Base-by-base conservation (phyloP, 2,797 vertebrate species). In the Melanotaenia pygmaea region DNA sequence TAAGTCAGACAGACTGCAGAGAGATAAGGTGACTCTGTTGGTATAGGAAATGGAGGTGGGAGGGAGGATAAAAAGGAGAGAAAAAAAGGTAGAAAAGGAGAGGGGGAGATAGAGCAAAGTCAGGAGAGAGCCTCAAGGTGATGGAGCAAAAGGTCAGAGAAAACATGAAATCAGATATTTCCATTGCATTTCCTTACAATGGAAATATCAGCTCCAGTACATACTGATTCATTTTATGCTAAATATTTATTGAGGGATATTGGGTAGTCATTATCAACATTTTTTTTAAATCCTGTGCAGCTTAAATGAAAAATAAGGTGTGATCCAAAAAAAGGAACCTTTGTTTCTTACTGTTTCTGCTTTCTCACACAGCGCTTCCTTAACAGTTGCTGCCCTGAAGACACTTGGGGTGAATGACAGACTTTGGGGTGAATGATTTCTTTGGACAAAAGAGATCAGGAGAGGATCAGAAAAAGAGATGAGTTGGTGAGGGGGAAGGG, bases 1-100 rank as follows among this genome's bases (percentile, higher is more conserved):
- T 91, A 92, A 93, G 86, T 90, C 90, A 91, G 91, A 86, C 87
- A 86, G 90, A 89, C 87, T 91, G 88, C 89, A 86, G 86, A 88
- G 90, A 89, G 90, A 92, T 93, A 92, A 90, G 92, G 91, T 92
- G 90, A 90, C 89, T 90, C 85, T 76, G 80, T 4, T 64, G 78
- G 79, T 54, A 34, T 51, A 8, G n/a, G n/a, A 50, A 22, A 50
- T n/a, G 68, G 64, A 64, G 43, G 73, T 83, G 64, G 11, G 47
- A 18, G 28, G 51, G 58, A 32, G 50, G 34, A 60, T 14, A 50
- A 61, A 20, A 26, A 54, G 53, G 26, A 66, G 54, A 62, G 57
- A 69, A 64, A 53, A 22, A 14, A 67, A 59, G 38, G 59, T 22
- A 63, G 61, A 64, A 61, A 58, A 60, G 57, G 47, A 71, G 59